A percentile compares a stretch with the other conserved stretches of the same genome.
These are phyloP conservation scores for Archips xylosteana DNA, from an alignment of 2,888 invertebrate species.

Conservation along the genomic window DNA sequence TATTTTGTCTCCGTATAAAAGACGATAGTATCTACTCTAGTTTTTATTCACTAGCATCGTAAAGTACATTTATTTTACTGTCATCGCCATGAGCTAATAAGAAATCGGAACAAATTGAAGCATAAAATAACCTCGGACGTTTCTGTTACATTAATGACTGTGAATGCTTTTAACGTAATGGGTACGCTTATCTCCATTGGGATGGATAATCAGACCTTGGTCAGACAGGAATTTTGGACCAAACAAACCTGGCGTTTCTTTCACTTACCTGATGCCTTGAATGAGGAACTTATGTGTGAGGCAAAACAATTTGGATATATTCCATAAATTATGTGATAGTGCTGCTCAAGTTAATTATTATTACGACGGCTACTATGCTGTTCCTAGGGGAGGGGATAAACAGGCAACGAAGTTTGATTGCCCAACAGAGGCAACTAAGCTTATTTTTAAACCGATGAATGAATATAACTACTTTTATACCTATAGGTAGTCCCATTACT, in stretches of 20 bases:
- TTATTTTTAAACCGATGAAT: too few species aligned
- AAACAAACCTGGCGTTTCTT: slow-evolving; percentile 33
- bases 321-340: not conserved
- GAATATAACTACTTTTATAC: too few species aligned
- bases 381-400: too few species aligned
- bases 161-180: slow-evolving; percentile 42
- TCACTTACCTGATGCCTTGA: slow-evolving; percentile 23
- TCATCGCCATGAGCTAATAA: slow-evolving; percentile 25
- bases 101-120: slow-evolving; percentile 31
- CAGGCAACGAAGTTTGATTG: too few species aligned
- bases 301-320: not conserved
- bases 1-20: slow-evolving; percentile 29
- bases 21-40: slow-evolving; percentile 4
- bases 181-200: slow-evolving; percentile 38
- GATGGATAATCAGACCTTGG: slow-evolving; percentile 34
- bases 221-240: slow-evolving; percentile 26
- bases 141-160: slow-evolving; percentile 39
- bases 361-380: not conserved
- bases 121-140: slow-evolving; percentile 28
- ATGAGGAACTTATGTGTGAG: not conserved
- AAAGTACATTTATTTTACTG: slow-evolving; percentile 31
- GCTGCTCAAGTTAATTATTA: not conserved
- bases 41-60: slow-evolving; percentile 27
- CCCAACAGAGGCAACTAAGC: too few species aligned
- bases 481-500: too few species aligned